Percentiles rank a stretch among this genome's conserved stretches.
Conservation (phyloP, 30 jellyfish, hydroid and myxozoan genomes). For the Mastigias papua region DNA sequence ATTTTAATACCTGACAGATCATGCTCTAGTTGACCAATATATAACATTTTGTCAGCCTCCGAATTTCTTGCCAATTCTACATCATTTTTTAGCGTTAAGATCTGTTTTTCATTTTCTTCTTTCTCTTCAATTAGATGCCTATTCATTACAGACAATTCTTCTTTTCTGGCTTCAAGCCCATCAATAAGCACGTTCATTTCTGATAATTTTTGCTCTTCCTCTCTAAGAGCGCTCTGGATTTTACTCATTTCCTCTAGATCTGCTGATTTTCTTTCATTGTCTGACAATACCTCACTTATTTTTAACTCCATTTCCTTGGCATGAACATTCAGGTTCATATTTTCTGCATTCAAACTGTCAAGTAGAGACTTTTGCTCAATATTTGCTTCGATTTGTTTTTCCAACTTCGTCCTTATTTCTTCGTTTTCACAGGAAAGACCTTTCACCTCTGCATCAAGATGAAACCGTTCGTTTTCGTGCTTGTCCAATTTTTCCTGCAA, state of each 20-base stretch:
- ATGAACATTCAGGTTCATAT: neutral
- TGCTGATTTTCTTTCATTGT: neutral
- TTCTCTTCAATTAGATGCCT: slow-evolving; percentile 31
- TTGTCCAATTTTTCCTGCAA: neutral
- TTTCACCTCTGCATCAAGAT: neutral
- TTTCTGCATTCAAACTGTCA: neutral
- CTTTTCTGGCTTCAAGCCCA: neutral
- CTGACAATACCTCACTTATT: neutral
- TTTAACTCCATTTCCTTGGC: neutral
- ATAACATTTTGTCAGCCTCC: slow-evolving; percentile 20
- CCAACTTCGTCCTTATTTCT: neutral
- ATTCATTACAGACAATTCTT: neutral
- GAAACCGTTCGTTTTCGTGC: neutral
- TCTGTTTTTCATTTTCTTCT: slow-evolving; percentile 23
- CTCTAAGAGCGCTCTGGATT: neutral
- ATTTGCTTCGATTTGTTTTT: neutral
- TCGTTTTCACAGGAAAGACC: slow-evolving; percentile 2
- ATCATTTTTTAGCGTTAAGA: slow-evolving; percentile 30
- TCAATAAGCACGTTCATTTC: neutral
- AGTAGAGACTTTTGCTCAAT: neutral
- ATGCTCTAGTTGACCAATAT: slow-evolving; percentile 15
- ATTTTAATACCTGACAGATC: slow-evolving; percentile 33
- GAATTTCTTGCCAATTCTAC: neutral
- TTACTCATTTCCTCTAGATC: neutral
- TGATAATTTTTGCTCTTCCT: neutral